Conservation (phyloP, 2,888 invertebrate genomes). For the Andricus quercusramuli region DNA sequence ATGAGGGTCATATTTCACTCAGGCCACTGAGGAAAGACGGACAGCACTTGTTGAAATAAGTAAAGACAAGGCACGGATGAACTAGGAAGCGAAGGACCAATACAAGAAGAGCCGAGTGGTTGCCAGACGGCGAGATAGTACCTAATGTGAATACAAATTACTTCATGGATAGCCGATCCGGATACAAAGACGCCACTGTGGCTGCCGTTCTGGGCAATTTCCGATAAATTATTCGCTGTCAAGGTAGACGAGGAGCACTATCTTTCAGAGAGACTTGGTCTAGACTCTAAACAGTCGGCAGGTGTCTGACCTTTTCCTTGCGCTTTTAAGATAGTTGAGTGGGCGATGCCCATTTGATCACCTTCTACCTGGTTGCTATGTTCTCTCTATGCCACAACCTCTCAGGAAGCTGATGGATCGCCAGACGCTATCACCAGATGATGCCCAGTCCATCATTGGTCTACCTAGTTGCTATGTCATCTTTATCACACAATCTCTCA, state of each 20-base stretch:
- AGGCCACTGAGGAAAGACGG: conserved; percentile 44
- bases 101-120: conserved; percentile 46
- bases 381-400: too few relatives aligned
- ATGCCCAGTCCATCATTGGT: too few relatives aligned
- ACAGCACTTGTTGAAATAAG: conserved; percentile 15
- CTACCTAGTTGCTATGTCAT: too few relatives aligned
- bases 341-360: too few relatives aligned
- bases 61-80: conserved; percentile 4
- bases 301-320: background rate
- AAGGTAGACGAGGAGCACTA: background rate
- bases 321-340: too few relatives aligned
- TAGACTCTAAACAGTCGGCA: background rate
- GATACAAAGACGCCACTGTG: conserved; percentile 47
- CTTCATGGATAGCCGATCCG: conserved; percentile 62
- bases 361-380: too few relatives aligned
- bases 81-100: conserved; percentile 35
- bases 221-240: background rate
- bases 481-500: too few relatives aligned
- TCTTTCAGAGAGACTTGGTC: background rate
- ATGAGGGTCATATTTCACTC: background rate
- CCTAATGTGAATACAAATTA: conserved; percentile 74
- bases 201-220: background rate
- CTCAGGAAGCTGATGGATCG: too few relatives aligned
- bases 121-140: conserved; percentile 71
- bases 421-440: too few relatives aligned